These are phyloP conservation scores for Antechinus stuartii DNA, from an alignment of 2,113 vertebrate genomes.

Conservation along the genomic window DNA sequence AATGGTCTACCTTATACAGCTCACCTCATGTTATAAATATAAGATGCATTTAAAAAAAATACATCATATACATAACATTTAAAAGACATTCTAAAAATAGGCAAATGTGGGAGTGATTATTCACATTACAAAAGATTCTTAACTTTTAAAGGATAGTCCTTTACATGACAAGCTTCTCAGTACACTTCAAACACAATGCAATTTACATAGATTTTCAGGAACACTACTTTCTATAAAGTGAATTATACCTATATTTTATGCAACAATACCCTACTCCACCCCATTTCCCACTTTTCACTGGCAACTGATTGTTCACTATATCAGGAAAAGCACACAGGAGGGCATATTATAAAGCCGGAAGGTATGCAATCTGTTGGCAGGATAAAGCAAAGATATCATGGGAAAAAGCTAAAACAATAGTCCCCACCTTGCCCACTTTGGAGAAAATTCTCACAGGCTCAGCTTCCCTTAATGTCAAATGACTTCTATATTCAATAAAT, in stretches of 20 bases:
- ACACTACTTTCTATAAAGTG: not conserved
- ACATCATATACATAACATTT: not conserved
- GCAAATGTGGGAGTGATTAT: not conserved
- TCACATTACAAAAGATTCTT: not conserved
- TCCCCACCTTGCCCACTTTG: constrained; percentile 13
- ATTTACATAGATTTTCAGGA: not conserved
- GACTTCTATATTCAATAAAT: not conserved
- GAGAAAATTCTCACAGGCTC: rapidly evolving
- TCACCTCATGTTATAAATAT: not conserved
- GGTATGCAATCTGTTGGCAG: constrained; percentile 39
- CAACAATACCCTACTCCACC: not conserved
- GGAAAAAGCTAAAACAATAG: constrained; percentile 38
- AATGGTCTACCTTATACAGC: not conserved
- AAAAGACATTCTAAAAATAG: not conserved
- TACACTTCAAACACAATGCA: not conserved
- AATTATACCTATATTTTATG: not conserved
- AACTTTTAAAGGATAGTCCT: not conserved
- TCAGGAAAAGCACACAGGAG: constrained; percentile 46
- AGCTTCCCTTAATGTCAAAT: not conserved
- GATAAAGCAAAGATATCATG: constrained; percentile 69
- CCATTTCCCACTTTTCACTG: not conserved
- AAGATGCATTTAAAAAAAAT: not conserved
- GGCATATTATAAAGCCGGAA: constrained; percentile 44
- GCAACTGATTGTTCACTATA: not conserved
- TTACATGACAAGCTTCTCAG: not conserved